Evolutionary conservation across 2,113 vertebrate species (phyloP).

Genomic region (Anolis sagrei): DNA sequence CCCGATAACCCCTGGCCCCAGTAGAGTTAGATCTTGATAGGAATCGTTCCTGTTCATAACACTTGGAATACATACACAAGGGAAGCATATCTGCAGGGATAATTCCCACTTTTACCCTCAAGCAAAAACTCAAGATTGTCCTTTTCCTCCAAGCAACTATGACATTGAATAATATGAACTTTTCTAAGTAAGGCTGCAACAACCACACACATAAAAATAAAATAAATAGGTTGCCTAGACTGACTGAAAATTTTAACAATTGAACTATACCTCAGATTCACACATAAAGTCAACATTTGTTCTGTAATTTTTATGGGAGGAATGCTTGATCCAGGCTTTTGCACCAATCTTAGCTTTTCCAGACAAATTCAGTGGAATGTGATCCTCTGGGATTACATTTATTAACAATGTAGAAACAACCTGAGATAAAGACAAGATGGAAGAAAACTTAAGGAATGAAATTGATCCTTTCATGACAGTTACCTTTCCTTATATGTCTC

Average conservation of each 20-base stretch:
- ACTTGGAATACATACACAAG: background rate
- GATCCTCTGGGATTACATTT: conserved; percentile 89
- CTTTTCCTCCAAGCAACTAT: background rate
- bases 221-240: background rate
- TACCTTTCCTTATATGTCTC: no score
- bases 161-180: background rate
- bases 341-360: conserved; percentile 91
- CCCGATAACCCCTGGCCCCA: no score
- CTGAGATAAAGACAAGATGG: conserved; percentile 67
- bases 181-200: background rate
- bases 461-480: background rate
- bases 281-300: conserved; percentile 88
- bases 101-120: background rate
- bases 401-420: conserved; percentile 93
- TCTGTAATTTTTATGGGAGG: conserved; percentile 65
- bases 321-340: conserved; percentile 88
- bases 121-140: background rate
- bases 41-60: no score
- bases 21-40: background rate
- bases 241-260: no score
- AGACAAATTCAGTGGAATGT: conserved; percentile 84
- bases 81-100: no score
- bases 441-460: background rate
- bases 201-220: background rate
- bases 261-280: conserved; percentile 89